These are phyloP conservation scores for Liodrosophila aerea DNA, from an alignment of 2,888 invertebrate genomes.

Conservation along the genomic window DNA sequence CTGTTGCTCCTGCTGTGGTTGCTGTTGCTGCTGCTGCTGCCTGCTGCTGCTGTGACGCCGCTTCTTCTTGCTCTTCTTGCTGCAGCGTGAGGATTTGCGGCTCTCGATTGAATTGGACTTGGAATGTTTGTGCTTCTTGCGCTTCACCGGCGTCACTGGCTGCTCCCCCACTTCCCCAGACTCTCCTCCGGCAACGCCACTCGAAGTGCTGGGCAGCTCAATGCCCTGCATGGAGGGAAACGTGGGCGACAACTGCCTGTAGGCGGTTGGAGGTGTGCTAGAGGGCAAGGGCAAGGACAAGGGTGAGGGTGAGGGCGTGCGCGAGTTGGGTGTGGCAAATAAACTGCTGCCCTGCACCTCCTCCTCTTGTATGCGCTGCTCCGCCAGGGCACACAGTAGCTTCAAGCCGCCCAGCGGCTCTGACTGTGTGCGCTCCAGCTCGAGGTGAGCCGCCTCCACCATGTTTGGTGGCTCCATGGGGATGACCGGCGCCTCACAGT, in stretches of 20 bases:
- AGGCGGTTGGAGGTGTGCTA: slow-evolving; percentile 1
- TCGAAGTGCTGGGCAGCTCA: slow-evolving; percentile 71
- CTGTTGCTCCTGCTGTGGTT: slow-evolving; percentile 41
- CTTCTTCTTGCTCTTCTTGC: slow-evolving; percentile 82
- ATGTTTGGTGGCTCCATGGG: slow-evolving; percentile 7
- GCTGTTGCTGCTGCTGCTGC: slow-evolving; percentile 50
- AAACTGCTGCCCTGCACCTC: slow-evolving; percentile 70
- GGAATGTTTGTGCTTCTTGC: slow-evolving; percentile 83
- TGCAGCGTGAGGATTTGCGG: slow-evolving; percentile 75
- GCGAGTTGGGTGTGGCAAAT: slow-evolving; percentile 62
- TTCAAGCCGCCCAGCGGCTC: slow-evolving; percentile 86
- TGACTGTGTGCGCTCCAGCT: slow-evolving; percentile 43
- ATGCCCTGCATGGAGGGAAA: slow-evolving; percentile 79
- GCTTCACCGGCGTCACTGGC: slow-evolving; percentile 70
- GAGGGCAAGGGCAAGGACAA: slow-evolving; percentile 48
- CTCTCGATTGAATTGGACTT: slow-evolving; percentile 73
- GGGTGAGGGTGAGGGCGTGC: slow-evolving; percentile 54
- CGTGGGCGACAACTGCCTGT: slow-evolving; percentile 37
- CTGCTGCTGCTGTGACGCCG: slow-evolving; percentile 70
- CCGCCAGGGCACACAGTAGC: slow-evolving; percentile 91
- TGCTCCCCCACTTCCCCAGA: slow-evolving; percentile 10
- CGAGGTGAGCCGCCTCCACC: slow-evolving; percentile 17
- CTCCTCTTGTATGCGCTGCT: slow-evolving; percentile 90
- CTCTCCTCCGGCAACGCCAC: slow-evolving; percentile 13
- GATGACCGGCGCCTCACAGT: slow-evolving; percentile 29